phyloP scores from a whole-genome alignment of 2,113 vertebrate species.

The Anas platyrhynchos region DNA sequence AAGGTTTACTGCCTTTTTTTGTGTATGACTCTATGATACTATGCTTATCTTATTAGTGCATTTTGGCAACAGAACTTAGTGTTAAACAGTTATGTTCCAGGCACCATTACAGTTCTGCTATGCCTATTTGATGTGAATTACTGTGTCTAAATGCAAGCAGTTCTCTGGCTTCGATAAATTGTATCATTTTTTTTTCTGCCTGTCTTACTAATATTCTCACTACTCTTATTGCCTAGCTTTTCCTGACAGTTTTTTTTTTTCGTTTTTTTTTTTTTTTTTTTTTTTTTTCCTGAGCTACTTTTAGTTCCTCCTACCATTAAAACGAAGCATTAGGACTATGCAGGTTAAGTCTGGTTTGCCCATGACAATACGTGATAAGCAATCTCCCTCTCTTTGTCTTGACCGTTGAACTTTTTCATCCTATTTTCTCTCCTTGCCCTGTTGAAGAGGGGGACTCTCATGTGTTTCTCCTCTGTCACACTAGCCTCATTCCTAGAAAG shows the following conservation, averaged over 20 bases:
- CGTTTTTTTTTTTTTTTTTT: not conserved
- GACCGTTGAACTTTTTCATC: not conserved
- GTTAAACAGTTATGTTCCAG: not conserved
- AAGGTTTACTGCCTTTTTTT: not conserved
- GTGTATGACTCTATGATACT: not conserved
- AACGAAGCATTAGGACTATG: not conserved
- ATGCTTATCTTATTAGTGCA: not conserved
- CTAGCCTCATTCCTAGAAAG: not conserved
- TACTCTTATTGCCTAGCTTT: not conserved
- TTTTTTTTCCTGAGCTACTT: not conserved
- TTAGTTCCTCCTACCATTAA: not conserved
- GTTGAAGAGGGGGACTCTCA: not conserved
- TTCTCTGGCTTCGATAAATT: not conserved
- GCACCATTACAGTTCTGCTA: not conserved
- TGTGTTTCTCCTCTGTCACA: not conserved
- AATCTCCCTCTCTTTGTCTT: not conserved
- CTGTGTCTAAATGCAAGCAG: not conserved
- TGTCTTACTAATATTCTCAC: not conserved
- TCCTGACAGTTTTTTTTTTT: not conserved
- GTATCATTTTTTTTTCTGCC: not conserved
- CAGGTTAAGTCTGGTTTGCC: not conserved
- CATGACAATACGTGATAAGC: not conserved
- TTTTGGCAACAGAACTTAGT: not conserved
- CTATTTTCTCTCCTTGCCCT: not conserved
- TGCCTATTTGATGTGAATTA: not conserved